A percentile compares a stretch with the other conserved stretches of the same genome.
Conservation (phyloP, 2,113 vertebrate species). For the Apus apus region DNA sequence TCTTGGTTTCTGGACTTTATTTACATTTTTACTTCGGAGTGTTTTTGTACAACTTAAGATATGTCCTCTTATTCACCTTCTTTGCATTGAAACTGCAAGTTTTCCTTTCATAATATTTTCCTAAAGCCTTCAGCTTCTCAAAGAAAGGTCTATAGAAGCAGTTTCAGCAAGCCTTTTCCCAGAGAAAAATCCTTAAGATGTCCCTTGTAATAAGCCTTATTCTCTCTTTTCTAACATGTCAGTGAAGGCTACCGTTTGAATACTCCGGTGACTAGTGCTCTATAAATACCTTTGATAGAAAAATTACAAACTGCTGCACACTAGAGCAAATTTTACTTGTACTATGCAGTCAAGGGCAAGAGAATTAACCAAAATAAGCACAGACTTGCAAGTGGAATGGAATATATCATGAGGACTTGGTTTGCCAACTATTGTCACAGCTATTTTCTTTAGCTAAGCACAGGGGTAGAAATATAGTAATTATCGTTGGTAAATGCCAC, state of each 20-base stretch:
- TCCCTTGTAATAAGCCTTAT: not conserved
- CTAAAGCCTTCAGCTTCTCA: not conserved
- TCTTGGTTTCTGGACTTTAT: not conserved
- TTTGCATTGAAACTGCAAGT: not conserved
- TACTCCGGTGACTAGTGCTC: not conserved
- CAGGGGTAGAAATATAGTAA: not conserved
- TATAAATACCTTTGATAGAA: slow-evolving; percentile 41
- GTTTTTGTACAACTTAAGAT: not conserved
- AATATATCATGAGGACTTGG: not conserved
- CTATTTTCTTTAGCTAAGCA: slow-evolving; percentile 30
- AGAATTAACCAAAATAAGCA: slow-evolving; percentile 6
- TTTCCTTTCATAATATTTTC: not conserved
- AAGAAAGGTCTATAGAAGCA: not conserved
- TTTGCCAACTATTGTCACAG: not conserved
- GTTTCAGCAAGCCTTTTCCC: not conserved
- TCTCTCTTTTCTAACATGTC: not conserved
- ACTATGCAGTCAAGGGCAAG: slow-evolving; percentile 1
- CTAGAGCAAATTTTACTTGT: slow-evolving; percentile 5
- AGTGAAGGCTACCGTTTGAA: not conserved
- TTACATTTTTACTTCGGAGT: not conserved
- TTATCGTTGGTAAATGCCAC: not conserved
- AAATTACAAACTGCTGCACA: slow-evolving; percentile 21
- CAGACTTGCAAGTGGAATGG: not conserved
- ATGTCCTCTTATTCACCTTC: not conserved
- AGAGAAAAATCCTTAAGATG: not conserved